These are phyloP conservation scores for Geothlypis trichas DNA, from an alignment of 2,113 vertebrate species.

Conservation along the genomic window DNA sequence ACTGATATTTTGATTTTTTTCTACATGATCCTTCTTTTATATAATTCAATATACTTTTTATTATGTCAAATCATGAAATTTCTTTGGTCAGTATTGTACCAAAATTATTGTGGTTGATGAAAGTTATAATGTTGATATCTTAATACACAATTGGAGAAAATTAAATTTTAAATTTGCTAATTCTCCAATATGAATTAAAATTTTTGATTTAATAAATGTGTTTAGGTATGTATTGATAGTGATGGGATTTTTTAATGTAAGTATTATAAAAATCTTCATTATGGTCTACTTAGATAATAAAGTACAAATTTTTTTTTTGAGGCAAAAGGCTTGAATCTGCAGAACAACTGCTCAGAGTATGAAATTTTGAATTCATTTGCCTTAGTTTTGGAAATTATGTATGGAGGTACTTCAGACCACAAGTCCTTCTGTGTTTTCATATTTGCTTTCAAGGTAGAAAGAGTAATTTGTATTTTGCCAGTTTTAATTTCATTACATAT, in stretches of 20 bases:
- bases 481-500: background rate
- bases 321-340: background rate
- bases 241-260: background rate
- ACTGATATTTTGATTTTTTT: background rate
- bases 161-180: background rate
- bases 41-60: background rate
- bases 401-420: background rate
- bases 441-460: background rate
- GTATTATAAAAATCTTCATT: background rate
- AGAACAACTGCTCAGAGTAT: background rate
- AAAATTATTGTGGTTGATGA: background rate
- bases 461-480: background rate
- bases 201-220: background rate
- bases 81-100: background rate
- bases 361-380: background rate
- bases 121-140: background rate
- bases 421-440: background rate
- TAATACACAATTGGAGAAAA: background rate
- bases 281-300: background rate
- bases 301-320: background rate
- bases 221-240: background rate
- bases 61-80: background rate
- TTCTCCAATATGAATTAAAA: background rate
- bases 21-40: background rate
- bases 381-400: background rate